Evolutionary conservation across 2,797 vertebrate genomes (phyloP), one percentile per base, ranked within the genome.

Genomic region (Alcedo atthis): DNA sequence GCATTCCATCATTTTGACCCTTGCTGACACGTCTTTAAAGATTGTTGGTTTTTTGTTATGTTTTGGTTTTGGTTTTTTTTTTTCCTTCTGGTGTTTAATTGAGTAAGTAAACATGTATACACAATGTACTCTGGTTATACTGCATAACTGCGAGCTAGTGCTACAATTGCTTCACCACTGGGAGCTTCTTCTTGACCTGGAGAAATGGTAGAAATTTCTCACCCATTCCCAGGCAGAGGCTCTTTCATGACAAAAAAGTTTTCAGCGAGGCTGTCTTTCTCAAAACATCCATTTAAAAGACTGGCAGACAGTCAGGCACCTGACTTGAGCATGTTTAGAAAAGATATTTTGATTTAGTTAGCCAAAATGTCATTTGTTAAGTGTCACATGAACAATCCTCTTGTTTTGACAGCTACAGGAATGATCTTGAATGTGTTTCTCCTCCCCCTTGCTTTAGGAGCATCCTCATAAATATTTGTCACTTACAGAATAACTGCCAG

Each of bases 261-360:
- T 93, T 93, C 73, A 49, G 45, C 1, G 26, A 80, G 67, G 30
- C 32, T 78, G 63, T 88, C 85, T 92, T 91, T 93, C 91, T 95
- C 45, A 77, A 76, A 10, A 33, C 79, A 51, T 89, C 81, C 30
- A 76, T 93, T 84, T 70, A 48, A 93, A 95, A 96, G 85, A 87
- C 84, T 85, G 80, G 94, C 83, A 96, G 97, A 95, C 95, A 97
- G 90, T 89, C 89, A 95, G 94, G 95, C 95, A 96, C 94, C 96
- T 20, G 1, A 88, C 68, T 82, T 1, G 1, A 90, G 76, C 80
- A 42, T 92, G 94, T 94, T 95, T 96, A 91, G 90, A 90, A 93
- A 95, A 97, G 94, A 92, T 95, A 97, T 58, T 93, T 76, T 85
- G 81, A 80, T 79, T 87, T 92, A 92, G 83, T 70, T 92, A 64